Base-by-base conservation (phyloP, 2,113 vertebrate genomes). In the Periophthalmodon schlosseri region DNA sequence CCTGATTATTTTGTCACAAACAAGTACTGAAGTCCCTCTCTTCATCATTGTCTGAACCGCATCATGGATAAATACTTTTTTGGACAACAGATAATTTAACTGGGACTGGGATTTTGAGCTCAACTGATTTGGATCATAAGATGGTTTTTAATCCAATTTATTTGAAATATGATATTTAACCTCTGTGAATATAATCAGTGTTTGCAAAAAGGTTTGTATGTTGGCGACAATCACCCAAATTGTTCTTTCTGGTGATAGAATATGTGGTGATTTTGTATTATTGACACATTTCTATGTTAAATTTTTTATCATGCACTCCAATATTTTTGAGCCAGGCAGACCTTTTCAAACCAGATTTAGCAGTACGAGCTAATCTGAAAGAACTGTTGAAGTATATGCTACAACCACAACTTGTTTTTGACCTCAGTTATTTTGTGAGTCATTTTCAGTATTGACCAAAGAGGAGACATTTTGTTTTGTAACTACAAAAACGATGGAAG, bases 141-240 rank as follows among this genome's bases (percentile, higher is more conserved):
- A 36, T 67, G 71, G 47, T 67, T 34, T 63, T 46, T 56, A 54
- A n/a, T 20, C 5, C 24, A 3, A 23, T 23, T 23, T 68, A 44
- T 68, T 52, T 15, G 20, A 67, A 80, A 64, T 72, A 79, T 69
- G 54, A 74, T 75, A 73, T 47, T 60, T 83, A 74, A 76, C 73
- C 78, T 74, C 70, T 79, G 58, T 87, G 82, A 85, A 60, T 65
- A 68, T 68, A 79, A 80, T 84, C 70, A 79, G 68, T 84, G 74
- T 85, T 90, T 6, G 15, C 68, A 56, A 14, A 56, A 14, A 80
- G 72, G 66, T 63, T 56, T 21, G 9, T 21, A 54, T 79, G 82
- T 80, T 76, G 77, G 68, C 15, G 88, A 91, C 86, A 91, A 89
- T 90, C 85, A 74, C 64, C 74, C 86, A 63, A 84, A 46, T 14